phyloP scores from a whole-genome alignment of 2,888 invertebrate genomes.

The Agrochola lota region DNA sequence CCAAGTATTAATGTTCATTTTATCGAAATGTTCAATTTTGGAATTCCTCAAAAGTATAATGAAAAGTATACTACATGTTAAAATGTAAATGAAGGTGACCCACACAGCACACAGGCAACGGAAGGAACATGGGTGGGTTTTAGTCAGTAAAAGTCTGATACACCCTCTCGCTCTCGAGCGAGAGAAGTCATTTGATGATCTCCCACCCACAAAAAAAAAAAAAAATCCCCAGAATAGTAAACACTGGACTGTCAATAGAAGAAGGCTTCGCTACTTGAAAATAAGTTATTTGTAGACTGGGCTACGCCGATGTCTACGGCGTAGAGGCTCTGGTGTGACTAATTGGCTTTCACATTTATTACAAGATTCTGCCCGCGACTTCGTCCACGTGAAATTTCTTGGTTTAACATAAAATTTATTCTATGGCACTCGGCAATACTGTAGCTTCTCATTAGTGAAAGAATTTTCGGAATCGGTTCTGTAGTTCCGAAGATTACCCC shows the following conservation, averaged over 20 bases:
- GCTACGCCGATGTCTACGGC: slow-evolving; percentile 4
- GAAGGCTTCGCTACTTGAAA: not conserved
- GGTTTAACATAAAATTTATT: not conserved
- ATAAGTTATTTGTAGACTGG: not conserved
- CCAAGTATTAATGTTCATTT: not conserved
- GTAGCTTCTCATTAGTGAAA: not conserved
- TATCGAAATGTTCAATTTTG: not conserved
- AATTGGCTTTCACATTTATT: too few species aligned
- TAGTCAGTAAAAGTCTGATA: too few species aligned
- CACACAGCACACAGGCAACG: too few species aligned
- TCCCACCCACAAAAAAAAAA: too few species aligned
- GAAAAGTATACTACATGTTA: too few species aligned
- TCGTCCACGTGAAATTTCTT: not conserved
- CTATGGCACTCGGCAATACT: not conserved
- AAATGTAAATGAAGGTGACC: not conserved
- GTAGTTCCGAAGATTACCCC: not conserved
- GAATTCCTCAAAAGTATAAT: not conserved
- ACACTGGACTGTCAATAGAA: not conserved
- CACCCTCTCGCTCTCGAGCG: too few species aligned
- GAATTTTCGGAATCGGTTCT: not conserved
- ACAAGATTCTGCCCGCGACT: not conserved
- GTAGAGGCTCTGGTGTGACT: not conserved
- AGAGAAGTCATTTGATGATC: too few species aligned
- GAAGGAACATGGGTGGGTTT: too few species aligned
- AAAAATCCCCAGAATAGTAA: not conserved